Base-by-base conservation (phyloP, 2,113 vertebrate species). In the Hyperoodon ampullatus region DNA sequence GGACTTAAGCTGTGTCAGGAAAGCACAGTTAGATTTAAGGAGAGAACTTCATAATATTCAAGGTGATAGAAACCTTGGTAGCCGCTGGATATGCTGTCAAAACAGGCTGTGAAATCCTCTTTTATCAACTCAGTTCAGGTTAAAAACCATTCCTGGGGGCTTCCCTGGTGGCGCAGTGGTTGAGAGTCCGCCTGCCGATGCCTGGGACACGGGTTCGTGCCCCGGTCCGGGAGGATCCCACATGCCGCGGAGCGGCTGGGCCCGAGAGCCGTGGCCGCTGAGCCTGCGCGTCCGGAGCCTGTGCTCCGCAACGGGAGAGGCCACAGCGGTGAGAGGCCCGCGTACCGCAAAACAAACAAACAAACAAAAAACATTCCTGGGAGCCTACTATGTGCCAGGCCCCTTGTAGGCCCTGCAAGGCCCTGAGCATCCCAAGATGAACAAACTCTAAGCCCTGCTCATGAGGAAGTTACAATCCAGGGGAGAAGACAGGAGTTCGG, bases 381-480 rank as follows among this genome's bases (percentile, higher is more conserved):
- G 55, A 30, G 6, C n/a, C 35, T 19, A 12, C 28, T 6, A 3
- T 0, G 12, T 35, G 33, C 39, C 68, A 47, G 78, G 39, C 8
- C 8, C 6, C 8, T 3, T 0, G 28, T 4, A 0, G 30, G 14
- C n/a, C n/a, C 81, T 6, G 24, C 1, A 8, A 61, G 84, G 21
- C 61, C 81, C 58, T 30, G 16, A 33, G 65, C 60, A 30, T 0
- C 63, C 30, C 33, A 1, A 65, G 26, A 53, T 4, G 16, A 33
- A 19, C 65, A 80, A 42, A 58, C 44, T 2, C 15, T 8, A 28
- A 55, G 1, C 61, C 33, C 55, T 24, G 65, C 42, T 70, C 5
- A 0, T 1, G 30, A 95, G 61, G 65, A 28, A 6, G 26, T 83
- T 23, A 33, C 15, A 42, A 1, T 26, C 47, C 1, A 1, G 47